These are phyloP conservation scores for Macrosoma leucophasiata DNA, from an alignment of 2,888 invertebrate genomes.

Conservation along the genomic window DNA sequence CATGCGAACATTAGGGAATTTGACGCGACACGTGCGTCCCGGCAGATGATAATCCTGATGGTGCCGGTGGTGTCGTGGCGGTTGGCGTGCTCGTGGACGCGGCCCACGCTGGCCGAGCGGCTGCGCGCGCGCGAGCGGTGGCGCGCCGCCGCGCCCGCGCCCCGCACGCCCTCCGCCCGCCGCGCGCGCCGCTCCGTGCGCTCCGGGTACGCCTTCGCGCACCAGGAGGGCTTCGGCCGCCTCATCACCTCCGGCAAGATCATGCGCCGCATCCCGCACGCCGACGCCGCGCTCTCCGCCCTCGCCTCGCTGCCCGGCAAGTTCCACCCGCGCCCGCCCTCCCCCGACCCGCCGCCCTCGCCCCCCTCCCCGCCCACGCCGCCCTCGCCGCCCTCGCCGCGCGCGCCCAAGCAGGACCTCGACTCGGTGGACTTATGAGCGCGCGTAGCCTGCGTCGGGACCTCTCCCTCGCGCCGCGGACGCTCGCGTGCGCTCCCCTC, in stretches of 20 bases:
- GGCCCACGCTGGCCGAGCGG: conserved; percentile 93
- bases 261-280: conserved; percentile 88
- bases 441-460: conserved; percentile 6
- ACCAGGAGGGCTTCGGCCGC: conserved; percentile 97
- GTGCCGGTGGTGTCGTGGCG: conserved; percentile 96
- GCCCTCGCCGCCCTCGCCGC: conserved; percentile 49
- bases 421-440: conserved; percentile 82
- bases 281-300: conserved; percentile 83
- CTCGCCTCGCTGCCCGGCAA: conserved; percentile 75
- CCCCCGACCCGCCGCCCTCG: conserved; percentile 61
- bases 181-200: conserved; percentile 93
- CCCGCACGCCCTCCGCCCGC: conserved; percentile 90
- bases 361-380: conserved; percentile 79
- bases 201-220: conserved; percentile 98
- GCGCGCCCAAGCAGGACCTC: conserved; percentile 83
- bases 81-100: conserved; percentile 93
- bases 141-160: conserved; percentile 84
- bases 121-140: conserved; percentile 87
- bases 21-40: background rate
- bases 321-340: conserved; percentile 84
- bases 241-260: conserved; percentile 98
- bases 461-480: background rate
- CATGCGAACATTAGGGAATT: too few relatives aligned
- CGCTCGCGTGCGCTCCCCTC: background rate
- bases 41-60: conserved; percentile 84